A percentile compares a stretch with the other conserved stretches of the same genome.
phyloP scores from a whole-genome alignment of 2,888 invertebrate genomes.

The Actias luna region DNA sequence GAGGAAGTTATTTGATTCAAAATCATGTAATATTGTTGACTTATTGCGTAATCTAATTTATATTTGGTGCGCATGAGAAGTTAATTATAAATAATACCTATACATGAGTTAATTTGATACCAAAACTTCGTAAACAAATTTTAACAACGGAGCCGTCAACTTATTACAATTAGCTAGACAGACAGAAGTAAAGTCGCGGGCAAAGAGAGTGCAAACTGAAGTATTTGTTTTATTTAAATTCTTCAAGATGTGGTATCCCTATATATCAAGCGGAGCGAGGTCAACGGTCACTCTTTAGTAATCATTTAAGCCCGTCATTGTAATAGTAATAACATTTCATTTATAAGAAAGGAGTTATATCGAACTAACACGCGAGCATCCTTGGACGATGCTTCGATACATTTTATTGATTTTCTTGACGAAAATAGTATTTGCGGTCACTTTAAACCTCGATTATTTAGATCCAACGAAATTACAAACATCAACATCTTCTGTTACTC shows the following conservation, averaged over 20 bases:
- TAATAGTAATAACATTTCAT: conserved; percentile 4
- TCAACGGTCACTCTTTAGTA: conserved; percentile 1
- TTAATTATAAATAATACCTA: no score
- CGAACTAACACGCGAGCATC: background rate
- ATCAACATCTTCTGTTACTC: conserved; percentile 41
- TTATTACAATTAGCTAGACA: background rate
- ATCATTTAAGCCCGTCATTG: background rate
- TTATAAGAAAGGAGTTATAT: background rate
- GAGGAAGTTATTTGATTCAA: no score
- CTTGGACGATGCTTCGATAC: background rate
- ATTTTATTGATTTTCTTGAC: background rate
- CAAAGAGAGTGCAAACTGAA: no score
- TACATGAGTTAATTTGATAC: no score
- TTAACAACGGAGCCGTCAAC: no score
- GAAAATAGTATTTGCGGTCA: conserved; percentile 27
- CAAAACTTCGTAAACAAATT: no score
- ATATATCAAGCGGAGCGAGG: background rate
- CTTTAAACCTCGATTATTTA: conserved; percentile 58
- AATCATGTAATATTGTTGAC: no score
- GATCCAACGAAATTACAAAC: conserved; percentile 64
- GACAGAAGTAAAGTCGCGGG: no score
- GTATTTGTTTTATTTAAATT: no score
- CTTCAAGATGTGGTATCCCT: conserved; percentile 14
- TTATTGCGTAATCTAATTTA: no score
- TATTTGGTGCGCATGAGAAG: no score